A percentile compares a stretch with the other conserved stretches of the same genome.
Evolutionary conservation across 2,888 invertebrate genomes (phyloP).

Genomic region (Apodemia hepburni): DNA sequence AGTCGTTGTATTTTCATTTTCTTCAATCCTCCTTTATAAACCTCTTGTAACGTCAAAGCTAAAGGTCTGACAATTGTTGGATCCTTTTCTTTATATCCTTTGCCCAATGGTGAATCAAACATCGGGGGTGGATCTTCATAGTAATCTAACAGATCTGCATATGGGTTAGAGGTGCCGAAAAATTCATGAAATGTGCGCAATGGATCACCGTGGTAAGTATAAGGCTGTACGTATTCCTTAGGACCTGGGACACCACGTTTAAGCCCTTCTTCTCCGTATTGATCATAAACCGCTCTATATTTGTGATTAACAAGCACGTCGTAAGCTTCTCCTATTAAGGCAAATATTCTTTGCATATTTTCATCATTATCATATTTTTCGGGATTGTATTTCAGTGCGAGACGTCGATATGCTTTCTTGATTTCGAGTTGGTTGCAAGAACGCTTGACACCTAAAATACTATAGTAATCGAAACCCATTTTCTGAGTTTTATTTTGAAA

Average conservation of each 20-base stretch:
- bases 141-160: slow-evolving; percentile 86
- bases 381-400: slow-evolving; percentile 81
- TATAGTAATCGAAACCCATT: slow-evolving; percentile 90
- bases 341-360: slow-evolving; percentile 77
- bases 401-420: slow-evolving; percentile 83
- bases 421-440: slow-evolving; percentile 84
- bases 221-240: slow-evolving; percentile 83
- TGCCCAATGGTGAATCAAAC: slow-evolving; percentile 80
- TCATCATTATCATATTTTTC: slow-evolving; percentile 71
- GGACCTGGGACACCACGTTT: slow-evolving; percentile 89
- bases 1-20: slow-evolving; percentile 90
- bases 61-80: slow-evolving; percentile 69
- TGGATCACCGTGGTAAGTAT: slow-evolving; percentile 90
- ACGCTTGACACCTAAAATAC: slow-evolving; percentile 84
- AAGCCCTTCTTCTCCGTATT: slow-evolving; percentile 93
- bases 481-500: slow-evolving; percentile 24
- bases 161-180: slow-evolving; percentile 91
- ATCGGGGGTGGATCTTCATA: slow-evolving; percentile 82
- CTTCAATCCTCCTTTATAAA: slow-evolving; percentile 88
- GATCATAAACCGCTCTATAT: slow-evolving; percentile 89
- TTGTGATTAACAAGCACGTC: slow-evolving; percentile 86
- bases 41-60: slow-evolving; percentile 73
- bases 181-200: slow-evolving; percentile 87
- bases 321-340: slow-evolving; percentile 87
- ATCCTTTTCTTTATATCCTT: slow-evolving; percentile 83